phyloP scores from a whole-genome alignment of 1,140 invertebrate species.

The Panagrolaimus sp. region DNA sequence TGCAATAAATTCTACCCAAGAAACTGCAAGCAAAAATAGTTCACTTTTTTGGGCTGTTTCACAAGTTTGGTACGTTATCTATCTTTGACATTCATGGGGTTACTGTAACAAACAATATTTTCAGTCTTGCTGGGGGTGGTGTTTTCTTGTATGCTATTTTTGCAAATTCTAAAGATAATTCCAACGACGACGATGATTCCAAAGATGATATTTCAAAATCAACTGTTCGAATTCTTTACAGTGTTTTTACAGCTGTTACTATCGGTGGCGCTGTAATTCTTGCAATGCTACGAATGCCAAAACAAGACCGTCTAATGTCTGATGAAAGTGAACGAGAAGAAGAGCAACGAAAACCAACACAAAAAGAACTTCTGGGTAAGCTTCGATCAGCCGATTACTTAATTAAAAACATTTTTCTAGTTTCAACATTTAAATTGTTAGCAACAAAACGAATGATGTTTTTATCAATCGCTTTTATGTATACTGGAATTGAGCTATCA shows the following conservation, averaged over 20 bases:
- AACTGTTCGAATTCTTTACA: slow-evolving; percentile 26
- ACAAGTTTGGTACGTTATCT: slow-evolving; percentile 26
- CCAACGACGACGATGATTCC: background rate
- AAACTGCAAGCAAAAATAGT: slow-evolving; percentile 24
- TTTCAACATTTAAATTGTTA: background rate
- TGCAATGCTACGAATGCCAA: slow-evolving; percentile 13
- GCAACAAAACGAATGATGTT: slow-evolving; percentile 30
- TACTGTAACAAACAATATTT: background rate
- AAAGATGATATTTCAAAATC: slow-evolving; percentile 4
- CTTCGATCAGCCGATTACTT: too few relatives aligned
- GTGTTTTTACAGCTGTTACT: slow-evolving; percentile 25
- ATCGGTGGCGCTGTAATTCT: slow-evolving; percentile 19
- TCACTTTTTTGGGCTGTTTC: slow-evolving; percentile 37
- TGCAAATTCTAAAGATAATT: slow-evolving; percentile 5
- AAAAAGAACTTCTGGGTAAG: background rate
- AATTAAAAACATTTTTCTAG: background rate
- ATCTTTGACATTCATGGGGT: too few relatives aligned
- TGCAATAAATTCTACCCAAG: slow-evolving; percentile 30
- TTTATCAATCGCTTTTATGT: slow-evolving; percentile 40
- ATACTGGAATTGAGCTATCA: slow-evolving; percentile 44
- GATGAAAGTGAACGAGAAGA: background rate
- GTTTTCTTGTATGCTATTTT: slow-evolving; percentile 34
- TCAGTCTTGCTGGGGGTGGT: slow-evolving; percentile 25
- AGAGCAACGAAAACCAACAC: background rate
- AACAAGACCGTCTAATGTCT: background rate